Conservation (phyloP, 1,140 invertebrate genomes). For the Ostrea edulis region DNA sequence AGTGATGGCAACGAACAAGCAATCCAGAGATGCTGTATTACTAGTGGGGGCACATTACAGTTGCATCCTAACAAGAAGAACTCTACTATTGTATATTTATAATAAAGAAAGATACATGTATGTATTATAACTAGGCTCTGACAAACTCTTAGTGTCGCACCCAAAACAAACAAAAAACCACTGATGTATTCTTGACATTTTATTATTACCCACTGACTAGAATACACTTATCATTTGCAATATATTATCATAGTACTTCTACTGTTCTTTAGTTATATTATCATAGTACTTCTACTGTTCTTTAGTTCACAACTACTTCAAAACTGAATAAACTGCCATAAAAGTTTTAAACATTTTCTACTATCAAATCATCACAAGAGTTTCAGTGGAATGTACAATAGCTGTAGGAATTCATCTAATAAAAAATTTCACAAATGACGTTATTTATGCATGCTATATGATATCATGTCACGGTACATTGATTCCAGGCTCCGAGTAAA, state of each 20-base stretch:
- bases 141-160: too few relatives aligned
- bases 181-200: background rate
- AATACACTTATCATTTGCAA: background rate
- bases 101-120: too few relatives aligned
- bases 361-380: background rate
- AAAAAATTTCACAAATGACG: background rate
- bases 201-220: background rate
- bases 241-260: background rate
- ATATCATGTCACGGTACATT: background rate
- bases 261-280: background rate
- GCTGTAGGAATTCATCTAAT: background rate
- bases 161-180: background rate
- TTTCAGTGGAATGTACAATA: background rate
- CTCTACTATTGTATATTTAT: too few relatives aligned
- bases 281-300: background rate
- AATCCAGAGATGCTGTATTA: too few relatives aligned
- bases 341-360: background rate
- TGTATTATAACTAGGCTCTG: too few relatives aligned
- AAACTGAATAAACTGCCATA: background rate
- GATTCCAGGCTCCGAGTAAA: constrained; percentile 9
- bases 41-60: too few relatives aligned
- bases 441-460: background rate
- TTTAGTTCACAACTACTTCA: background rate
- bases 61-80: too few relatives aligned
- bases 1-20: too few relatives aligned